Evolutionary conservation across 2,113 vertebrate genomes (phyloP).

Genomic region (Piaya cayana): DNA sequence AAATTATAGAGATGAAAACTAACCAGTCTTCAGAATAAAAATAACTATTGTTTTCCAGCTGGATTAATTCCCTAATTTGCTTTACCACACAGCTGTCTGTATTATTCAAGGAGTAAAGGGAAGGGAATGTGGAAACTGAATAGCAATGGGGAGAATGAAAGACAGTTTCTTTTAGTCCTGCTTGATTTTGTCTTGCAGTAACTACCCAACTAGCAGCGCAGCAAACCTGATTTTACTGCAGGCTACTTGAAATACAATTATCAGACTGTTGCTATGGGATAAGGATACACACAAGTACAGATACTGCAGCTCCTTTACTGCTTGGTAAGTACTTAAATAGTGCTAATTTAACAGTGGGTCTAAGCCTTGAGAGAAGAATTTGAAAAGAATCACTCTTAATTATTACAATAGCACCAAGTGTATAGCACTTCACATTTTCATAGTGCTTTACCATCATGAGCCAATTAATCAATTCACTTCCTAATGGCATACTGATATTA

Average conservation of each 20-base stretch:
- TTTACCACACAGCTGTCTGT: not conserved
- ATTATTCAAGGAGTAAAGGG: not conserved
- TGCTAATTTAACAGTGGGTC: not conserved
- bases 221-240: not conserved
- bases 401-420: not conserved
- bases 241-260: not conserved
- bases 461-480: conserved; percentile 18
- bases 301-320: not conserved
- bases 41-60: not conserved
- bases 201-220: not conserved
- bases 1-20: not conserved
- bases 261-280: not conserved
- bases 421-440: not conserved
- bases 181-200: not conserved
- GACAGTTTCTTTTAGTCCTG: not conserved
- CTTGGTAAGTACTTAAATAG: not conserved
- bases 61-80: not conserved
- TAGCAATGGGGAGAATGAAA: not conserved
- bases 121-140: not conserved
- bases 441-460: not conserved
- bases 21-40: not conserved
- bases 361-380: not conserved
- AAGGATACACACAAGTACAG: not conserved
- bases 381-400: conserved; percentile 11
- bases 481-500: not conserved